Evolutionary conservation across 2,797 vertebrate genomes (phyloP), one percentile per base, ranked within the genome.

Genomic region (Acanthiza pusilla): DNA sequence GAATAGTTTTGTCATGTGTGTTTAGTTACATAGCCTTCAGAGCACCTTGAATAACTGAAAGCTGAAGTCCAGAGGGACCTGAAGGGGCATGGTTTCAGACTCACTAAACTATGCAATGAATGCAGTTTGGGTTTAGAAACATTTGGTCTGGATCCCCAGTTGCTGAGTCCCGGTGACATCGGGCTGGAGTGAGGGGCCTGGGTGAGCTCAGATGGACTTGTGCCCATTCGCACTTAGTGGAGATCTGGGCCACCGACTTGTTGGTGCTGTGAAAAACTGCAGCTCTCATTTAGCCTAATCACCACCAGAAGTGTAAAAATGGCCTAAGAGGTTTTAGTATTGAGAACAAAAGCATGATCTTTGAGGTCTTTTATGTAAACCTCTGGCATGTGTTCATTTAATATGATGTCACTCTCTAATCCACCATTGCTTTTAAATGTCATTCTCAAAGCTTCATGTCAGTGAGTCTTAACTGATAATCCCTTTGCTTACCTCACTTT

Each of bases 401-500:
- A 88, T 89, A 96, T 94, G 94, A 96, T 93, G 78, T 94, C 94
- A 96, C 94, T 93, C 71, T 73, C 66, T 96, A 96, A 96, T 97
- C 96, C 94, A 92, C 90, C 67, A 63, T 86, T 96, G 90, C 93
- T 96, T 96, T 94, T 96, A 94, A 96, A 94, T 94, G 96, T 96
- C 94, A 96, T 92, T 97, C 89, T 87, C 80, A 87, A 92, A 95
- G 87, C 77, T 94, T 92, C 96, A 81, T 93, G 89, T 96, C 92
- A 96, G 80, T 80, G 40, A 95, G 93, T 95, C 85, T 95, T 89
- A 96, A 93, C 92, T 95, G 89, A 91, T 97, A 96, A 96, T 95
- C 93, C 93, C 93, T 93, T 90, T 96, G 94, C 92, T 94, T 97
- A 90, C 89, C 80, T 96, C 95, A 96, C 88, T 97, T 94, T 91